phyloP scores from a whole-genome alignment of 2,113 vertebrate species.

The Scomber scombrus region DNA sequence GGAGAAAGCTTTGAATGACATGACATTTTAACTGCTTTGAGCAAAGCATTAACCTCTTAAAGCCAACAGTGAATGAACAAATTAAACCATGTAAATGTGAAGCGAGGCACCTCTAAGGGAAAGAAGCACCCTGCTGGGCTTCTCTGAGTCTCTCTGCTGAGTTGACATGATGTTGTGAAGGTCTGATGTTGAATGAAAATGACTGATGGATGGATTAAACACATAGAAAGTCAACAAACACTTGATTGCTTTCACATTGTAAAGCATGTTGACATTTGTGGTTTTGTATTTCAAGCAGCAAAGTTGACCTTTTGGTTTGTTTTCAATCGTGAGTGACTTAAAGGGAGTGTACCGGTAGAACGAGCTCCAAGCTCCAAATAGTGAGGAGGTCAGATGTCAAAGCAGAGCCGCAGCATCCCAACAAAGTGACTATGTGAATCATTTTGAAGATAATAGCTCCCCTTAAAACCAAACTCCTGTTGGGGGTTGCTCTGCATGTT shows the following conservation, averaged over 20 bases:
- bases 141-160: neutral
- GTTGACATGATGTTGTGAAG: neutral
- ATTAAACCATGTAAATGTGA: neutral
- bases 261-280: neutral
- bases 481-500: neutral
- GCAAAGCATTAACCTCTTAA: neutral
- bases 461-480: neutral
- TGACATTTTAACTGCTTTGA: neutral
- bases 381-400: conserved; percentile 35
- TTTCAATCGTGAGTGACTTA: conserved; percentile 28
- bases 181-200: neutral
- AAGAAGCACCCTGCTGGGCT: neutral
- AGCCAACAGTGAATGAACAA: neutral
- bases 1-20: neutral
- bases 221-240: neutral
- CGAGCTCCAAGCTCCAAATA: neutral
- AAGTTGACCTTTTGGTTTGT: conserved; percentile 27
- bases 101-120: neutral
- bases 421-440: conserved; percentile 12
- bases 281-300: conserved; percentile 15
- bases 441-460: conserved; percentile 4
- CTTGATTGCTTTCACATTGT: neutral
- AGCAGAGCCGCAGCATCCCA: neutral
- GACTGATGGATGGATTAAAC: neutral
- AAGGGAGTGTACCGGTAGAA: neutral